Conservation (phyloP, 2,797 vertebrate genomes). For the Siniperca undulata region DNA sequence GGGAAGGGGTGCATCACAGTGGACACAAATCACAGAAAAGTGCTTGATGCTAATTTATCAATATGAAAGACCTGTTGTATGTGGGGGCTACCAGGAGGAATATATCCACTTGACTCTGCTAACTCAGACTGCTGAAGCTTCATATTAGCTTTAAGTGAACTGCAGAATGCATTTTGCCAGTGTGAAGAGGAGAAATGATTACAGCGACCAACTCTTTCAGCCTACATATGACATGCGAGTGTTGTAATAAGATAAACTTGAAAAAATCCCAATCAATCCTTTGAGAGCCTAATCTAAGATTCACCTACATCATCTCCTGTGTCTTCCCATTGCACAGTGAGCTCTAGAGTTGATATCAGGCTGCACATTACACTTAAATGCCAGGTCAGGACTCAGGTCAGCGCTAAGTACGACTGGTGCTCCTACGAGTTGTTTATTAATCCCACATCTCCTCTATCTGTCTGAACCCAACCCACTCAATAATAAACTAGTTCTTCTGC, state of each 20-base stretch:
- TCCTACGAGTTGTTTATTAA: slow-evolving; percentile 35
- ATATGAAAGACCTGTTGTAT: too few species aligned
- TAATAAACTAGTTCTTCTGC: slow-evolving; percentile 14
- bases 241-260: not conserved
- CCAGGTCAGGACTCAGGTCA: slow-evolving; percentile 46
- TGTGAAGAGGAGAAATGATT: not conserved
- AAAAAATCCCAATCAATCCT: not conserved
- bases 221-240: not conserved
- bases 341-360: slow-evolving; percentile 20
- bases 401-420: not conserved
- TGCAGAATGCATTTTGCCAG: not conserved
- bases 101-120: not conserved
- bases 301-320: not conserved
- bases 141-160: not conserved
- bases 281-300: not conserved
- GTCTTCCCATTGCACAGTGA: not conserved
- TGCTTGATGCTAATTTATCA: slow-evolving; percentile 3
- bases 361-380: slow-evolving; percentile 41
- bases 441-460: slow-evolving; percentile 27
- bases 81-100: not conserved
- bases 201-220: not conserved
- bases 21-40: not conserved
- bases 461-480: slow-evolving; percentile 4
- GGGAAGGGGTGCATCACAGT: not conserved
- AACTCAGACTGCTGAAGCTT: too few species aligned